A percentile compares a stretch with the other conserved stretches of the same genome.
Evolutionary conservation across 2,888 invertebrate genomes (phyloP).

Genomic region (Sympetrum striolatum): DNA sequence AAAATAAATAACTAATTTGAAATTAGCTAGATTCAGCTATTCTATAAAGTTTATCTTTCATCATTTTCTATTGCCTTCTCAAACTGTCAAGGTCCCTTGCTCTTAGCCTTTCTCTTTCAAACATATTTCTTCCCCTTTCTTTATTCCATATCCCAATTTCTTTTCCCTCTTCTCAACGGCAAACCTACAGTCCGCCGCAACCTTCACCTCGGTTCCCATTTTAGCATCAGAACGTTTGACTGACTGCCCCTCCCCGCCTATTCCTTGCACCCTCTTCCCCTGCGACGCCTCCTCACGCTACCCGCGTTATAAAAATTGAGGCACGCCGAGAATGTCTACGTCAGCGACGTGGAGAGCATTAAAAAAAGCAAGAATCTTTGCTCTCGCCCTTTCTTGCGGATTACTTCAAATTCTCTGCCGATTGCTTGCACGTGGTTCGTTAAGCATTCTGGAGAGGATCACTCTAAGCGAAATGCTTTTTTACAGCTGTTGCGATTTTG

Average conservation of each 20-base stretch:
- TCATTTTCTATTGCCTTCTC: background rate
- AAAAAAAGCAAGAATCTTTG: background rate
- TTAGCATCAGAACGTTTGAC: conserved; percentile 12
- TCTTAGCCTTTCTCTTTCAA: background rate
- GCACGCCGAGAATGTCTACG: conserved; percentile 26
- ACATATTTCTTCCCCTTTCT: background rate
- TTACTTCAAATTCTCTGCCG: background rate
- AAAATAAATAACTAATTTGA: too few relatives aligned
- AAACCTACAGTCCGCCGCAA: background rate
- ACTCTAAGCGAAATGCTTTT: background rate
- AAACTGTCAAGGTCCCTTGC: background rate
- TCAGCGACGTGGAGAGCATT: background rate
- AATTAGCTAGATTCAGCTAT: background rate
- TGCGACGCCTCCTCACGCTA: conserved; percentile 11
- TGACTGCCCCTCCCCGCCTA: background rate
- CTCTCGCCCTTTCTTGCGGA: background rate
- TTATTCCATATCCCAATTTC: background rate
- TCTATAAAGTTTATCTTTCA: background rate
- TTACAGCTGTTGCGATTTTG: background rate
- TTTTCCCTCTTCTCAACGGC: background rate
- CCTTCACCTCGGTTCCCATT: conserved; percentile 20
- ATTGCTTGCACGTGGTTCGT: background rate
- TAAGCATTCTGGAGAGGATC: background rate
- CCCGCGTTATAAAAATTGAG: background rate
- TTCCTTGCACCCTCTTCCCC: background rate